Evolutionary conservation across 2,797 vertebrate species (phyloP), one percentile per base, ranked within the genome.

Genomic region (Hephaestus fuliginosus): DNA sequence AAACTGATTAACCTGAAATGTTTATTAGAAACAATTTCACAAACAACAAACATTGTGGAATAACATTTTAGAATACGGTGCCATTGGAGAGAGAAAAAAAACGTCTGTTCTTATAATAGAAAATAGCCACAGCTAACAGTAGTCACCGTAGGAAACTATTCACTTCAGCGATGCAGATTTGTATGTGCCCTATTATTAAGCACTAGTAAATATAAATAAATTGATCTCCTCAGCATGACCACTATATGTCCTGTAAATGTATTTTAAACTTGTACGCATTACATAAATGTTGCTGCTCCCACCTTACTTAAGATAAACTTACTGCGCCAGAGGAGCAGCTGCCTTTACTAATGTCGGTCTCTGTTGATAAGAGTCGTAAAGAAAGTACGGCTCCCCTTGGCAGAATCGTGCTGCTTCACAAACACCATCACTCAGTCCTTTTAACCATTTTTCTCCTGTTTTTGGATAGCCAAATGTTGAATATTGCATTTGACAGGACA

Each of bases 401-500:
- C 49, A 22, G 49, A 53, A 58, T 78, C 64, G 33, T 33, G 62
- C 76, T 63, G 66, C 74, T 61, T 72, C 75, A 60, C 73, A 80
- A 81, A 84, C 69, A 20, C 60, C 30, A 39, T 74, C 81, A 72
- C 28, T 62, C 56, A 2, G 68, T 13, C 58, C 39, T 79, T 83
- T 70, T 70, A 65, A 62, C 41, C 46, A n/a, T 44, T 65, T 68
- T 64, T 20, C 22, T 74, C n/a, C 41, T 36, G 11, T 72, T 75
- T 74, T 65, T 64, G 22, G n/a, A 60, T 65, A 62, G 39, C 30
- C 80, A 74, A 25, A 74, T 78, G 28, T 58, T 53, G 61, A 84
- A 68, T 88, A 74, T 86, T 72, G 68, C 73, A 51, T 73, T 80
- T 65, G 84, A 88, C 78, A 74, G 51, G 46, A 81, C 63, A 39